Percentiles rank a stretch among this genome's conserved stretches.
phyloP scores from a whole-genome alignment of 2,797 vertebrate species.

The Karalla daura region DNA sequence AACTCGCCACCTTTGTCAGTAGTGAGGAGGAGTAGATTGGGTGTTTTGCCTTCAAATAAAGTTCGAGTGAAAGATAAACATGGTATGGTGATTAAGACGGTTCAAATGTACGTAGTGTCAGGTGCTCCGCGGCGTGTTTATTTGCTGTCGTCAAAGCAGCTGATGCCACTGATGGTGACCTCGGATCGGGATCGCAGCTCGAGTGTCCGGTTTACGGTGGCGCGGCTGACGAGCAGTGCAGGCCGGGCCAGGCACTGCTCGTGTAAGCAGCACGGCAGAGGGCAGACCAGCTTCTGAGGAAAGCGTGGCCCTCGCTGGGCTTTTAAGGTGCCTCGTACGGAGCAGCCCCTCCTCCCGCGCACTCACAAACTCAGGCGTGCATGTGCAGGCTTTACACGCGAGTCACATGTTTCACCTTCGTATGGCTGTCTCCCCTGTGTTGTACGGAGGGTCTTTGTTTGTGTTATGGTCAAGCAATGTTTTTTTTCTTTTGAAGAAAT shows the following conservation, averaged over 20 bases:
- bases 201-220: no score
- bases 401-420: neutral
- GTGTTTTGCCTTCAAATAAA: neutral
- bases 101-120: neutral
- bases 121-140: no score
- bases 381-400: slow-evolving; percentile 19
- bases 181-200: no score
- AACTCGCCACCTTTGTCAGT: neutral
- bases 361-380: slow-evolving; percentile 15
- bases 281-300: slow-evolving; percentile 34
- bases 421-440: neutral
- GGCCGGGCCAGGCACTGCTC: no score
- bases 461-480: neutral
- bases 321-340: slow-evolving; percentile 38
- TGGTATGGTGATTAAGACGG: no score
- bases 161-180: no score
- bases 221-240: no score
- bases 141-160: no score
- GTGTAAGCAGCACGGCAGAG: slow-evolving; percentile 42
- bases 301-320: slow-evolving; percentile 28
- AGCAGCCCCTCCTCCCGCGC: slow-evolving; percentile 5
- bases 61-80: neutral
- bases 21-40: neutral
- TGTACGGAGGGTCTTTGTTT: neutral
- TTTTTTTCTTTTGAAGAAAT: slow-evolving; percentile 7